A percentile compares a stretch with the other conserved stretches of the same genome.
Conservation (phyloP, 2,113 vertebrate species). For the Oryctolagus cuniculus region mOryCun1.1 NC_091453.1:67392501-67393000, state of each 20-base stretch:
- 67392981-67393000: too few species aligned
- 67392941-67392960: constrained; percentile 39
- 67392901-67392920: background rate
- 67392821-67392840: background rate
- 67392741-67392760: background rate
- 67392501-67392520: background rate
- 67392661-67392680: background rate
- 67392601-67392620: background rate
- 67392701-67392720: background rate
- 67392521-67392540: background rate
- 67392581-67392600: background rate
- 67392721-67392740: background rate
- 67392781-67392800: constrained; percentile 1
- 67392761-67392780: background rate
- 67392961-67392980: background rate
- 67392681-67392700: background rate
- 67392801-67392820: background rate
- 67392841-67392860: background rate
- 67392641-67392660: background rate
- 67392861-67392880: background rate
- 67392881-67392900: background rate
- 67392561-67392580: background rate
- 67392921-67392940: background rate
- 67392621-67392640: background rate
- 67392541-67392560: background rate